A percentile compares a stretch with the other conserved stretches of the same genome.
Evolutionary conservation across 1,140 invertebrate species (phyloP).

Genomic region (Lordiphosa clarofinis): DNA sequence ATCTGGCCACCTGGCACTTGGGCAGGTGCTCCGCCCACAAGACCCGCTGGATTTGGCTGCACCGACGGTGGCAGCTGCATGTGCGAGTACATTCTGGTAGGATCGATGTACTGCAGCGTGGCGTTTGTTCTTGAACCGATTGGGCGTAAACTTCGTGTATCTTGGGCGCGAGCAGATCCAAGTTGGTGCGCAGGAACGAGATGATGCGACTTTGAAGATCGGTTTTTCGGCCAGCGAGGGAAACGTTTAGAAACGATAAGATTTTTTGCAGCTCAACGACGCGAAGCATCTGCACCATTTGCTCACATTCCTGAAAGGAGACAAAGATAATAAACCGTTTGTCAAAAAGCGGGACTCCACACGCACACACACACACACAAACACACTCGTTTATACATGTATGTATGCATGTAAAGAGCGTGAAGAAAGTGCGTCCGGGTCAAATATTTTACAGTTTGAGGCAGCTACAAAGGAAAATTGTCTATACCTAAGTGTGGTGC

Average conservation of each 20-base stretch:
- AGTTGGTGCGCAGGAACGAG: constrained; percentile 87
- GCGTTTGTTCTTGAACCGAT: constrained; percentile 72
- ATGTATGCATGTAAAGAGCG: constrained; percentile 21
- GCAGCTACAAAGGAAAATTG: background rate
- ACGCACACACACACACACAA: constrained; percentile 14
- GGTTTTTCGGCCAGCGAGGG: constrained; percentile 92
- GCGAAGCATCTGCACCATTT: constrained; percentile 91
- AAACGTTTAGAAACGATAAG: constrained; percentile 90
- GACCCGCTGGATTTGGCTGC: constrained; percentile 60
- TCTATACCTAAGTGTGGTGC: too few species aligned
- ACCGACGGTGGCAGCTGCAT: constrained; percentile 71
- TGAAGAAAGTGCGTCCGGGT: constrained; percentile 22
- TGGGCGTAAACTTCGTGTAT: constrained; percentile 89
- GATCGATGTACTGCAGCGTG: constrained; percentile 69
- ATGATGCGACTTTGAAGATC: constrained; percentile 90
- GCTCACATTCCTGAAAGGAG: constrained; percentile 81
- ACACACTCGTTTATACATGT: constrained; percentile 6
- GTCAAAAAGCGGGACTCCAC: constrained; percentile 34
- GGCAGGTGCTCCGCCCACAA: constrained; percentile 53
- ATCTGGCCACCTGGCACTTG: constrained; percentile 56
- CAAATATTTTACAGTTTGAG: background rate
- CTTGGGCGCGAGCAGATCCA: constrained; percentile 87
- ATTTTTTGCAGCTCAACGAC: constrained; percentile 90
- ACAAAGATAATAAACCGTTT: constrained; percentile 1
- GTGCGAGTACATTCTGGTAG: constrained; percentile 75